phyloP scores from a whole-genome alignment of 1,140 invertebrate species.

The Ceratina calcarata region DNA sequence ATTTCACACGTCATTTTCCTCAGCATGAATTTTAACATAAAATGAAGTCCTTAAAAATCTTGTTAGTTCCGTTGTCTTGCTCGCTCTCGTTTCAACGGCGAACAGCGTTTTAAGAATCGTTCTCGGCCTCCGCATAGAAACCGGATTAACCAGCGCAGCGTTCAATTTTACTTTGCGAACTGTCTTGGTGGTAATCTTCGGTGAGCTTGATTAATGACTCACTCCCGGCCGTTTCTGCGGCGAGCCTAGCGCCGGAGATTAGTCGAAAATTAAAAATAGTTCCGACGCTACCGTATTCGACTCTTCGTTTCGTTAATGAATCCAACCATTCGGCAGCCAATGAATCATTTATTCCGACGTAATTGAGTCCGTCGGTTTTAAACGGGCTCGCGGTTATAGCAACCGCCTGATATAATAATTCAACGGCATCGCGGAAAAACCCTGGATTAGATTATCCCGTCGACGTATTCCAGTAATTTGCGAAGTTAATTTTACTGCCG shows the following conservation, averaged over 20 bases:
- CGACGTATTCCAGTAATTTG: background rate
- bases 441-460: background rate
- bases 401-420: background rate
- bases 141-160: conserved; percentile 12
- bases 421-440: background rate
- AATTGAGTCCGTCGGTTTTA: conserved; percentile 10
- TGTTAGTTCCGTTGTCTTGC: background rate
- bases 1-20: no score
- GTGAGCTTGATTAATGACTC: conserved; percentile 27
- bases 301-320: conserved; percentile 17
- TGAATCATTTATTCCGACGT: conserved; percentile 19
- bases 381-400: background rate
- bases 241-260: background rate
- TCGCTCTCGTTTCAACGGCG: background rate
- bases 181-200: background rate
- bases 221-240: background rate
- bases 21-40: no score
- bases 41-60: background rate
- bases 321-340: background rate
- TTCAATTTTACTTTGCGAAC: conserved; percentile 15
- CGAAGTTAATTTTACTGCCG: background rate
- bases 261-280: conserved; percentile 16
- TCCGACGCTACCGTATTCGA: background rate
- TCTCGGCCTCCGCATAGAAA: background rate
- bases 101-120: background rate